Conservation (phyloP, 1,140 invertebrate species). For the Steinernema khuongi region DNA sequence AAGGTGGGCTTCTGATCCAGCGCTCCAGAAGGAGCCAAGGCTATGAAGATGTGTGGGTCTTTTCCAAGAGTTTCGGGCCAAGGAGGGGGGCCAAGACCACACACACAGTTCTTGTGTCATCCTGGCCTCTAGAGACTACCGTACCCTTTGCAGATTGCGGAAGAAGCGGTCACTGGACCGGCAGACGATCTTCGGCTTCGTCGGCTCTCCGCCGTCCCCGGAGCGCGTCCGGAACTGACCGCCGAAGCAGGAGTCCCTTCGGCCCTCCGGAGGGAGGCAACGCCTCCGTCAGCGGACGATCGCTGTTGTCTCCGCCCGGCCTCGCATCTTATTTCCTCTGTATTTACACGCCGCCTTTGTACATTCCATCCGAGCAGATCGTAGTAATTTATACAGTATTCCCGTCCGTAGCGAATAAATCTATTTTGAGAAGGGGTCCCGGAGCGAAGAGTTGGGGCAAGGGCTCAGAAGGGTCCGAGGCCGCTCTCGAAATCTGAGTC, state of each 20-base stretch:
- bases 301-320: not conserved
- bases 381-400: not conserved
- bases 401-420: not conserved
- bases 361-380: too few relatives aligned
- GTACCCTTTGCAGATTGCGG: not conserved
- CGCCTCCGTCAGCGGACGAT: not conserved
- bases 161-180: not conserved
- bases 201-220: not conserved
- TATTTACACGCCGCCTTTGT: not conserved
- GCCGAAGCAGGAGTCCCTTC: not conserved
- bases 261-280: not conserved
- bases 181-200: not conserved
- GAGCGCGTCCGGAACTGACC: not conserved
- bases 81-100: too few relatives aligned
- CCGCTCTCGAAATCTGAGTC: too few relatives aligned
- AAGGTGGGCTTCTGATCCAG: not conserved
- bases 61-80: too few relatives aligned
- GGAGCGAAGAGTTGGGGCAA: too few relatives aligned
- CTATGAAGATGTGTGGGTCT: too few relatives aligned
- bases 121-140: too few relatives aligned
- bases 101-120: too few relatives aligned
- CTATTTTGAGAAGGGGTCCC: too few relatives aligned
- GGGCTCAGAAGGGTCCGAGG: too few relatives aligned
- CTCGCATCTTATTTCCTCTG: not conserved
- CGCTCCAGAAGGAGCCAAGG: too few relatives aligned